These are phyloP conservation scores for Hippasteria phrygiana DNA, from an alignment of 53 echinoderm and acorn worm species.

Conservation along the genomic window DNA sequence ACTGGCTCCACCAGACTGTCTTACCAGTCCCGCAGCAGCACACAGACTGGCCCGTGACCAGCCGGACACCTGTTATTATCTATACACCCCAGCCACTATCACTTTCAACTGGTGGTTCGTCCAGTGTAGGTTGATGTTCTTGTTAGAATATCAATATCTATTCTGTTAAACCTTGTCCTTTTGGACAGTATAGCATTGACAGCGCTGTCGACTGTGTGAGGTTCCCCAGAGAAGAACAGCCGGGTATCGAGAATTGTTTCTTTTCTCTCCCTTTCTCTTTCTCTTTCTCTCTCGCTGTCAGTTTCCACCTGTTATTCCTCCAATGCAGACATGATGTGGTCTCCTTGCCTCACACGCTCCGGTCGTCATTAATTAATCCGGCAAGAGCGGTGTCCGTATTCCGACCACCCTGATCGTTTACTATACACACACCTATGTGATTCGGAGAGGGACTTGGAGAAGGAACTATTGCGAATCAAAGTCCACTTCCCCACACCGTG, in stretches of 20 bases:
- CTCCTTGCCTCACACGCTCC: constrained; percentile 12
- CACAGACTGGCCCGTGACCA: not conserved
- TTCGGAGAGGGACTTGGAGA: not conserved
- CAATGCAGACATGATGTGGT: constrained; percentile 22
- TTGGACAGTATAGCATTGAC: no score
- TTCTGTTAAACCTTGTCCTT: no score
- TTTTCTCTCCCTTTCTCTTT: not conserved
- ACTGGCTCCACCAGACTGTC: not conserved
- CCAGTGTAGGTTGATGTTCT: not conserved
- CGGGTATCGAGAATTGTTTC: not conserved
- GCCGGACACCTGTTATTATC: constrained; percentile 12
- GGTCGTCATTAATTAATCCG: constrained; percentile 57
- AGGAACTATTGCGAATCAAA: constrained; percentile 10
- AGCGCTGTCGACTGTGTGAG: no score
- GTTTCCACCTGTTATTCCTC: constrained; percentile 34
- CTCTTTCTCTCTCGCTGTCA: not conserved
- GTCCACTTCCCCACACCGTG: constrained; percentile 1
- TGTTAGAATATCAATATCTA: not conserved
- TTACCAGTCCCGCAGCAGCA: constrained; percentile 6
- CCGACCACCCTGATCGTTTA: not conserved
- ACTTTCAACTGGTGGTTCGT: constrained; percentile 32
- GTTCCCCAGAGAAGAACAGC: no score
- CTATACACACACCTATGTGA: not conserved
- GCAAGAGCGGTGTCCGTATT: constrained; percentile 2
- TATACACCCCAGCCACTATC: constrained; percentile 28